Evolutionary conservation across 2,113 vertebrate genomes (phyloP), one percentile per base, ranked within the genome.

Genomic region (Sprattus sprattus): DNA sequence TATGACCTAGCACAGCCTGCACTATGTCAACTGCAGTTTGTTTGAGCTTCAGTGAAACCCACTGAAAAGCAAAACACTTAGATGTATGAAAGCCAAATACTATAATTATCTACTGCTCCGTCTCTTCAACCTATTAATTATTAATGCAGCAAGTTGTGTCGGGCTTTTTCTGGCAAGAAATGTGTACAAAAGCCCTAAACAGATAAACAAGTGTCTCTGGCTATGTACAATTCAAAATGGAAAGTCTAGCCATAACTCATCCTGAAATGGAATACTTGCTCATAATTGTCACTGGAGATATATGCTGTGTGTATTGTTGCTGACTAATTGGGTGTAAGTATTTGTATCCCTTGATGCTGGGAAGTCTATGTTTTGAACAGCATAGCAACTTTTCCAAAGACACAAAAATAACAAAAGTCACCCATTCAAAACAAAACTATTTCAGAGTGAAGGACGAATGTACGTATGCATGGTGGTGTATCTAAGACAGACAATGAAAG

Each of bases 61-160:
- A 32, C 28, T 32, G 45, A 50, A 83, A 85, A 6, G 32, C 45
- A 39, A 32, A 83, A 86, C n/a, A 83, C 28, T 52, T 22, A 57
- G 45, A 84, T 18, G 52, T 44, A 47, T 44, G 82, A 50, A 50
- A 47, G 25, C 71, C 85, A 89, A 85, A 64, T 82, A 78, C 83
- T 82, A 78, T 86, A 82, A 88, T 82, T 60, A 82, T 64, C 46
- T 45, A 86, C 44, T 78, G 18, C 25, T 13, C 80, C n/a, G 8
- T 84, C 67, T 15, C 39, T 25, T 45, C 39, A 32, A 47, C 39
- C 45, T 28, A n/a, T 86, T 46, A 82, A 86, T 54, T 82, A 84
- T 82, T 50, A 46, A 84, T 81, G 82, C 60, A 45, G 81, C 32
- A 46, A 57, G 67, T 22, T 60, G 15, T 64, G 28, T 3, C 16